Conservation (phyloP, 2,888 invertebrate species). For the Calliphora vomitoria region DNA sequence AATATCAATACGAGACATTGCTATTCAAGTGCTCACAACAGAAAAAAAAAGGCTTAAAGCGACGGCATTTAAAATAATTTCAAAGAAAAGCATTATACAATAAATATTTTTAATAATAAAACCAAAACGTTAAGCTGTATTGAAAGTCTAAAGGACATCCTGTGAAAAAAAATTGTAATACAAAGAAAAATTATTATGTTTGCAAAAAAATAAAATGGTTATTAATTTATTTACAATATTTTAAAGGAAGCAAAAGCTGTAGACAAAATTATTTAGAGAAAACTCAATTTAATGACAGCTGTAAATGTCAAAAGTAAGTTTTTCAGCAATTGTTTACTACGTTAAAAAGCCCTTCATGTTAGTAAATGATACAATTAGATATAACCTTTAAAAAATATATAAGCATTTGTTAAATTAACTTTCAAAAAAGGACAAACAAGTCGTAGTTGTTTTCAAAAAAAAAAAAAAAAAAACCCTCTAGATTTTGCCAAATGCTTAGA, state of each 20-base stretch:
- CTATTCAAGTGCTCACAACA: not conserved
- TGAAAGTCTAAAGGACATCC: conserved; percentile 35
- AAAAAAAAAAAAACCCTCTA: not conserved
- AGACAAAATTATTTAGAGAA: conserved; percentile 3
- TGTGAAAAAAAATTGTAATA: conserved; percentile 14
- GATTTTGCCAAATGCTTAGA: conserved; percentile 3
- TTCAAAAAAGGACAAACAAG: not conserved
- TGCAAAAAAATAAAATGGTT: not conserved
- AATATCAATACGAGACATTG: conserved; percentile 19
- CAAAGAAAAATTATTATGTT: not conserved
- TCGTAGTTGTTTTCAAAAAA: not conserved
- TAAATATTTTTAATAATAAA: not conserved
- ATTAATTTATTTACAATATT: not conserved
- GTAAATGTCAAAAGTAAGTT: conserved; percentile 3
- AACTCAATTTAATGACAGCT: conserved; percentile 43
- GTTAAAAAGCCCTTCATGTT: not conserved
- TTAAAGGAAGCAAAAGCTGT: not conserved
- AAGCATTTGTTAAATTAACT: not conserved
- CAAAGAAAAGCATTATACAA: conserved; percentile 5
- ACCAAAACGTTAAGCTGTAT: conserved; percentile 7
- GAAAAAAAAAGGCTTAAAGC: conserved; percentile 40
- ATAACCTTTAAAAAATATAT: not conserved
- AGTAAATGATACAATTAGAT: conserved; percentile 15
- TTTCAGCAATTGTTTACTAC: conserved; percentile 2
- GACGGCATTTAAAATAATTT: conserved; percentile 3